Evolutionary conservation across 1,140 invertebrate genomes (phyloP).

Genomic region (Eumaeus atala): DNA sequence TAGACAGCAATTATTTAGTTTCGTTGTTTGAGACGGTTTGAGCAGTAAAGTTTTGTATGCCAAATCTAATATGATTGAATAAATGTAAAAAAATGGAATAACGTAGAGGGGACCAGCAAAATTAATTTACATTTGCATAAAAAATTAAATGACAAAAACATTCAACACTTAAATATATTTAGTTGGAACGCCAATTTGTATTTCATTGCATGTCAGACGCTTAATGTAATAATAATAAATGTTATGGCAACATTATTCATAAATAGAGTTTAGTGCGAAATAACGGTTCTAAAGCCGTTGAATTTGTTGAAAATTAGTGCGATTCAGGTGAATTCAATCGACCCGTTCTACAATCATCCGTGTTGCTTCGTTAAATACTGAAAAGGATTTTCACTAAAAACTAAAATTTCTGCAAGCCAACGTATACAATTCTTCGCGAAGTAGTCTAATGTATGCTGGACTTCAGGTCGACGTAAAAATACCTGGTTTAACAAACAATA

Average conservation of each 20-base stretch:
- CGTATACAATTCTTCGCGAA: not conserved
- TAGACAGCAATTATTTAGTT: too few relatives aligned
- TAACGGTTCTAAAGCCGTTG: constrained; percentile 3
- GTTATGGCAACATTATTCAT: not conserved
- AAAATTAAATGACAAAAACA: too few relatives aligned
- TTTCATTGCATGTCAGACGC: too few relatives aligned
- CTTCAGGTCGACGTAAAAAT: not conserved
- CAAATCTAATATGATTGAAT: too few relatives aligned
- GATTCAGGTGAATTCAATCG: not conserved
- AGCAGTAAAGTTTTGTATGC: too few relatives aligned
- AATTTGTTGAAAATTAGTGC: not conserved
- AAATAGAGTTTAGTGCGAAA: not conserved
- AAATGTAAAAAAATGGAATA: too few relatives aligned
- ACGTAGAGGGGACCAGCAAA: too few relatives aligned
- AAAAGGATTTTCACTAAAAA: not conserved
- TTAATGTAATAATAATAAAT: too few relatives aligned
- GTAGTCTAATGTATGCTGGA: not conserved
- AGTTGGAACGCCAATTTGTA: too few relatives aligned
- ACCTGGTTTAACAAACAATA: not conserved
- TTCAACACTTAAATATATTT: too few relatives aligned
- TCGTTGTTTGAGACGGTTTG: too few relatives aligned
- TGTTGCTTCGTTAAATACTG: not conserved
- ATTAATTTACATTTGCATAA: too few relatives aligned
- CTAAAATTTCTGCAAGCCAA: not conserved
- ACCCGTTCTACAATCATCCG: constrained; percentile 3